Conservation (phyloP, 2,797 vertebrate genomes). For the Oreochromis mossambicus region DNA sequence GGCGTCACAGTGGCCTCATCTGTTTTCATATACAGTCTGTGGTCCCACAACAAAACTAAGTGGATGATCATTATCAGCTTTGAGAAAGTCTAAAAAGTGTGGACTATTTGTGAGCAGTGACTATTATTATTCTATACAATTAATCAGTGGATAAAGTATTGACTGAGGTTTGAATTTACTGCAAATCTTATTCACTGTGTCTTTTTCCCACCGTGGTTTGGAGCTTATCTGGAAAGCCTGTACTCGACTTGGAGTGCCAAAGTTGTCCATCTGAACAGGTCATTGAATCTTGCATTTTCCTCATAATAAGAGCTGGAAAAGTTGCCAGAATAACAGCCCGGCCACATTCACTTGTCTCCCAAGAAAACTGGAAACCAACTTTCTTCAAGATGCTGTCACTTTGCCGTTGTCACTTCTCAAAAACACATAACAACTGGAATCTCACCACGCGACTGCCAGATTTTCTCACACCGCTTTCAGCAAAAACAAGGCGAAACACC, state of each 20-base stretch:
- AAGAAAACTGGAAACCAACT: neutral
- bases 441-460: neutral
- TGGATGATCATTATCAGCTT: neutral
- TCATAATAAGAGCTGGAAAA: neutral
- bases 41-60: neutral
- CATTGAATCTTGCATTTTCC: neutral
- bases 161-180: neutral
- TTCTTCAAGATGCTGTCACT: constrained; percentile 38
- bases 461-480: constrained; percentile 8
- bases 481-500: neutral
- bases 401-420: constrained; percentile 7
- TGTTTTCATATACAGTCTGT: neutral
- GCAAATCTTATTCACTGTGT: neutral
- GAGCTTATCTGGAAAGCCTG: neutral
- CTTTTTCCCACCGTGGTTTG: neutral
- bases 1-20: neutral
- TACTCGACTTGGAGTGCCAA: neutral
- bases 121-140: neutral
- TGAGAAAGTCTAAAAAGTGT: neutral
- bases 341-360: neutral
- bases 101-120: neutral
- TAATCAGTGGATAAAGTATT: neutral
- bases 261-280: constrained; percentile 1
- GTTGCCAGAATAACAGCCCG: neutral
- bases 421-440: constrained; percentile 30